These are phyloP conservation scores for Caenorhabditis latens DNA, from an alignment of 1,140 invertebrate genomes.

Conservation along the genomic window DNA sequence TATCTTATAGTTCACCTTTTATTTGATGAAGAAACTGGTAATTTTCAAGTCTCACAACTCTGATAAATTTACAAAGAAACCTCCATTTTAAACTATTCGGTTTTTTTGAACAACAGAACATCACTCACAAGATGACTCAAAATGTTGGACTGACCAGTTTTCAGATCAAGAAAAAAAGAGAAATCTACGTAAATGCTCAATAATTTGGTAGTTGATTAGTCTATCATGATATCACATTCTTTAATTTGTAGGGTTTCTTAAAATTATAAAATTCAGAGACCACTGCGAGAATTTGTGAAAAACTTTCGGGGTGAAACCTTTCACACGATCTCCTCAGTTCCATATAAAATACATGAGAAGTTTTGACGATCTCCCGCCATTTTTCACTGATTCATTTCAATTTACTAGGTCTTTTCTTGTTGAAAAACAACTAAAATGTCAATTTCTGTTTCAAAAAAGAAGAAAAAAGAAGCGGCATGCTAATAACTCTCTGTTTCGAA, in stretches of 20 bases:
- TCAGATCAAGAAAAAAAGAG: too few relatives aligned
- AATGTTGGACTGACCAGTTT: too few relatives aligned
- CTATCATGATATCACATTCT: slow-evolving; percentile 3
- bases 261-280: not conserved
- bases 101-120: too few relatives aligned
- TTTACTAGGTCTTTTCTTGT: not conserved
- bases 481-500: not conserved
- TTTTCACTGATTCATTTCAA: not conserved
- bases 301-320: slow-evolving; percentile 3
- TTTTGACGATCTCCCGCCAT: not conserved
- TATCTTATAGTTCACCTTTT: too few relatives aligned
- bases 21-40: too few relatives aligned
- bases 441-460: not conserved
- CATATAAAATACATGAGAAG: slow-evolving; percentile 2
- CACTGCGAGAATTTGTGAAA: not conserved
- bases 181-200: too few relatives aligned
- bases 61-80: too few relatives aligned
- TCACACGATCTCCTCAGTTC: not conserved
- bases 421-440: not conserved
- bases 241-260: not conserved
- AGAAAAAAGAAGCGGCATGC: not conserved
- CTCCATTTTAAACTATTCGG: too few relatives aligned
- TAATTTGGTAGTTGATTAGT: not conserved
- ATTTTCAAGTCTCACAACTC: too few relatives aligned
- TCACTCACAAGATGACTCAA: too few relatives aligned